These are phyloP conservation scores for Drosophila melanica DNA, from an alignment of 1,140 invertebrate species.

Conservation along the genomic window DNA sequence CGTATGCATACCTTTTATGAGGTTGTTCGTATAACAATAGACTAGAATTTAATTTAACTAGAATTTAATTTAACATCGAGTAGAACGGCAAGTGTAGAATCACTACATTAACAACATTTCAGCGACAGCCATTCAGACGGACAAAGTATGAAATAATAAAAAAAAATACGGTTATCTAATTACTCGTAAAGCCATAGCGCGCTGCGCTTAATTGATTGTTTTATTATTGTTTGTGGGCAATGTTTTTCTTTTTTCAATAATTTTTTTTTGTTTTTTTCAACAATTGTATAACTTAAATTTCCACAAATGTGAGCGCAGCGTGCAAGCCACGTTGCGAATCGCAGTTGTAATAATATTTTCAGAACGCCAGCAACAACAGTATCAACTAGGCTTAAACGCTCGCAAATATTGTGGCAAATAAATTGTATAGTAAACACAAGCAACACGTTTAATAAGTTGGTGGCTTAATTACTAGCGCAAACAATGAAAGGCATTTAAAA, in stretches of 20 bases:
- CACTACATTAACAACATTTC: conserved; percentile 41
- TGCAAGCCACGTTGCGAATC: conserved; percentile 18
- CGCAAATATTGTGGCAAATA: conserved; percentile 73
- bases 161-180: conserved; percentile 68
- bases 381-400: conserved; percentile 45
- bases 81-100: conserved; percentile 45
- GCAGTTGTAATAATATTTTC: conserved; percentile 29
- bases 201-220: conserved; percentile 67
- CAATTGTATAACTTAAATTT: conserved; percentile 29
- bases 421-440: conserved; percentile 54
- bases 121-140: conserved; percentile 3
- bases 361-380: conserved; percentile 25
- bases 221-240: conserved; percentile 63
- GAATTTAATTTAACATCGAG: conserved; percentile 58
- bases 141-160: conserved; percentile 26
- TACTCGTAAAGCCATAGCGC: conserved; percentile 33
- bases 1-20: conserved; percentile 69
- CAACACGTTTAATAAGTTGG: conserved; percentile 55
- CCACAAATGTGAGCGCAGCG: conserved; percentile 13
- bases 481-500: conserved; percentile 49
- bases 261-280: conserved; percentile 21
- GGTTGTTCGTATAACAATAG: conserved; percentile 60
- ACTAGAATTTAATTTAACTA: conserved; percentile 58
- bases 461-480: conserved; percentile 65
- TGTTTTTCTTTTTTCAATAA: conserved; percentile 50